A percentile compares a stretch with the other conserved stretches of the same genome.
Evolutionary conservation across 2,888 invertebrate genomes (phyloP).

Genomic region (Cryptus armator): DNA sequence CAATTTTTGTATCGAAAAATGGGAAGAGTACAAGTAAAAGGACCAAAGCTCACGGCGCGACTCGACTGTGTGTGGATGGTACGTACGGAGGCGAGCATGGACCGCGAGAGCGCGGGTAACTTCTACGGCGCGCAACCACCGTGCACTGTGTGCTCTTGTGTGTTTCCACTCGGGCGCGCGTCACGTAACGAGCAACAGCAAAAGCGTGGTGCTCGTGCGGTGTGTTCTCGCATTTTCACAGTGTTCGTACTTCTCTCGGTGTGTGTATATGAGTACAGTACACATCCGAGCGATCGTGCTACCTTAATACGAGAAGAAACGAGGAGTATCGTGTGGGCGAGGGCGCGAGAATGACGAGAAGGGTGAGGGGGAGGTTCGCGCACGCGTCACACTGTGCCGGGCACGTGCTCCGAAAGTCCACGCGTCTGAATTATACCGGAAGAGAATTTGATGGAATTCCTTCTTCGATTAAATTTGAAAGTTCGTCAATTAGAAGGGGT

Average conservation of each 20-base stretch:
- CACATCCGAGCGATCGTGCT: conserved; percentile 14
- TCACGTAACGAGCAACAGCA: conserved; percentile 46
- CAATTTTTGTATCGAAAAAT: neutral
- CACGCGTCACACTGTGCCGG: conserved; percentile 49
- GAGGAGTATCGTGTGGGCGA: conserved; percentile 38
- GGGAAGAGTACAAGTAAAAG: neutral
- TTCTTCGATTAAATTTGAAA: neutral
- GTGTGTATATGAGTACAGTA: neutral
- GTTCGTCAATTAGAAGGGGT: neutral
- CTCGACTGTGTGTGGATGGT: conserved; percentile 39
- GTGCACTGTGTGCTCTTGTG: conserved; percentile 42
- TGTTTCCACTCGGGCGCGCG: conserved; percentile 52
- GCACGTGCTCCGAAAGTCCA: conserved; percentile 47
- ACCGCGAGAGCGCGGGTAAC: conserved; percentile 39
- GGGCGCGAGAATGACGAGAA: conserved; percentile 23
- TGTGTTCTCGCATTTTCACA: conserved; percentile 37
- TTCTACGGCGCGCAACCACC: conserved; percentile 53
- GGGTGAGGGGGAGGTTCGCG: conserved; percentile 23
- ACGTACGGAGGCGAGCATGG: conserved; percentile 45
- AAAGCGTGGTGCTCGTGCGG: conserved; percentile 34
- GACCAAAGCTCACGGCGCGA: conserved; percentile 47
- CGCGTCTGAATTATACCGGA: conserved; percentile 32
- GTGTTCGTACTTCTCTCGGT: conserved; percentile 21
- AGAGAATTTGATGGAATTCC: neutral
- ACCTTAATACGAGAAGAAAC: conserved; percentile 32